Percentiles rank a stretch among this genome's conserved stretches.
Evolutionary conservation across 2,888 invertebrate species (phyloP).

Genomic region (Biston betularia): DNA sequence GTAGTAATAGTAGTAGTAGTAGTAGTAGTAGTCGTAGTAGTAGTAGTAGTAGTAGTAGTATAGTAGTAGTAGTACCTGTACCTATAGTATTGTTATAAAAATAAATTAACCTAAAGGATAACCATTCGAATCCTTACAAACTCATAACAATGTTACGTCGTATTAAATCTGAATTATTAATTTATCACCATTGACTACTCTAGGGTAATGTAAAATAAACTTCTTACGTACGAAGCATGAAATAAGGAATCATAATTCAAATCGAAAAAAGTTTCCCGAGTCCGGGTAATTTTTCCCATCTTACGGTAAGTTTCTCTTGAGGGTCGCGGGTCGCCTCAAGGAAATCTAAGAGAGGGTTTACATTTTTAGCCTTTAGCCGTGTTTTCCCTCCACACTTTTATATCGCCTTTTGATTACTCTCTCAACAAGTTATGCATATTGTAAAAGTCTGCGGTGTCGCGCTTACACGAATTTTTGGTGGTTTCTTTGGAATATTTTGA

Average conservation of each 20-base stretch:
- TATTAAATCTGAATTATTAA: constrained; percentile 65
- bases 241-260: constrained; percentile 86
- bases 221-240: constrained; percentile 77
- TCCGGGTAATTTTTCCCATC: constrained; percentile 84
- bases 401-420: constrained; percentile 86
- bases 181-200: constrained; percentile 72
- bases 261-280: constrained; percentile 83
- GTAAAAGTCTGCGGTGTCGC: constrained; percentile 74
- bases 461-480: constrained; percentile 75
- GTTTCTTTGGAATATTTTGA: constrained; percentile 57
- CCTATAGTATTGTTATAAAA: not conserved
- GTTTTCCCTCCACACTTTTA: constrained; percentile 81
- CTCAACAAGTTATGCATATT: constrained; percentile 86
- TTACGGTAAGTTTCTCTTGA: constrained; percentile 80
- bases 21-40: too few species aligned
- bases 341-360: constrained; percentile 84
- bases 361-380: constrained; percentile 85
- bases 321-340: constrained; percentile 75
- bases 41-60: too few species aligned
- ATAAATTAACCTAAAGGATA: constrained; percentile 11
- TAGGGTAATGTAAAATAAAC: constrained; percentile 77
- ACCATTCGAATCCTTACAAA: constrained; percentile 12
- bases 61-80: too few species aligned
- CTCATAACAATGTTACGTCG: constrained; percentile 35
- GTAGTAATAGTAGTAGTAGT: too few species aligned